Conservation (phyloP, 2,797 vertebrate genomes). For the Syngnathus rostellatus region DNA sequence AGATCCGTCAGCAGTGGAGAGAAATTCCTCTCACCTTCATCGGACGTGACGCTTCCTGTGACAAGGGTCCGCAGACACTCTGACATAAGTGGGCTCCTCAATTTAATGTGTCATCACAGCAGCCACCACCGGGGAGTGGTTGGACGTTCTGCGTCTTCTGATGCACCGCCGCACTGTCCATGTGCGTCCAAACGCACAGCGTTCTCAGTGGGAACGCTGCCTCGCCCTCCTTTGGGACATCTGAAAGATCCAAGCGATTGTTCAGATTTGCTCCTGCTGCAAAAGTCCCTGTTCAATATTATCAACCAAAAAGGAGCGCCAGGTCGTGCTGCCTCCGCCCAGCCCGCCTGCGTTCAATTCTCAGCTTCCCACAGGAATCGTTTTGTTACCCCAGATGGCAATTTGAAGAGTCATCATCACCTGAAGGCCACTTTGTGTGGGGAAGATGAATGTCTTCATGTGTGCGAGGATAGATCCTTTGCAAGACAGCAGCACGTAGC, state of each 20-base stretch:
- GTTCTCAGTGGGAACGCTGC: conserved; percentile 16
- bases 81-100: conserved; percentile 55
- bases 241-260: conserved; percentile 46
- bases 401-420: conserved; percentile 18
- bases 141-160: conserved; percentile 10
- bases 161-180: conserved; percentile 15
- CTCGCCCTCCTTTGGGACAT: conserved; percentile 15
- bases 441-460: conserved; percentile 27
- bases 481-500: conserved; percentile 36
- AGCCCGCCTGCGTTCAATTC: conserved; percentile 8
- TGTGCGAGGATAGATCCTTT: conserved; percentile 46
- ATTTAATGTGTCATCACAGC: conserved; percentile 44
- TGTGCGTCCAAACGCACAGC: conserved; percentile 30
- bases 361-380: conserved; percentile 23
- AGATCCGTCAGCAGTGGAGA: conserved; percentile 50
- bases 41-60: conserved; percentile 18
- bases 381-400: conserved; percentile 39
- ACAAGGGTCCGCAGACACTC: conserved; percentile 55
- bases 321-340: conserved; percentile 25
- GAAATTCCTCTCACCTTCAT: conserved; percentile 21
- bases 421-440: neutral
- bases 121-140: conserved; percentile 24
- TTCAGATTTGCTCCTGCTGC: conserved; percentile 64
- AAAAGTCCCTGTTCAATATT: conserved; percentile 69
- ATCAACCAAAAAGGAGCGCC: conserved; percentile 55